A percentile compares a stretch with the other conserved stretches of the same genome.
Evolutionary conservation across 2,113 vertebrate genomes (phyloP).

Genomic region (Numenius arquata): DNA sequence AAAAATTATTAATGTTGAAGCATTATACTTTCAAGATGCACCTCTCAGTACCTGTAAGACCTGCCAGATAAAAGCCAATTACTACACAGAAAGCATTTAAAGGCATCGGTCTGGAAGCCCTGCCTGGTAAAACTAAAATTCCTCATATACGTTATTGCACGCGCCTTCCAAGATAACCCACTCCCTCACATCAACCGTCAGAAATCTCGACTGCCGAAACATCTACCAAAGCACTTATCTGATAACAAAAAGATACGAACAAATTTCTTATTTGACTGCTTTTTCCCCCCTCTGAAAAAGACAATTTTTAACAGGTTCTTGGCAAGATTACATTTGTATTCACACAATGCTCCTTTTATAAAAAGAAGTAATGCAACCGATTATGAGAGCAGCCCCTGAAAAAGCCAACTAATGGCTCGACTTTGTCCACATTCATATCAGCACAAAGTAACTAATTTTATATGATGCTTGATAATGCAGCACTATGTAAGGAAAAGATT

Average conservation of each 20-base stretch:
- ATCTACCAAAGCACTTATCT: background rate
- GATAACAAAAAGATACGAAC: background rate
- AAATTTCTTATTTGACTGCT: background rate
- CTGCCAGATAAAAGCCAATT: background rate
- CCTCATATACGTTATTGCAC: background rate
- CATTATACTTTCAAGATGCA: background rate
- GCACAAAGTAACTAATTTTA: conserved; percentile 25
- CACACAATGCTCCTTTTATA: background rate
- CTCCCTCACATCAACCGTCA: background rate
- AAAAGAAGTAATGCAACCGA: background rate
- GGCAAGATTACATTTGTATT: background rate
- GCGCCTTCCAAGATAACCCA: background rate
- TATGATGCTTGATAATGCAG: background rate
- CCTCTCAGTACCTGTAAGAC: background rate
- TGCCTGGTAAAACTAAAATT: background rate
- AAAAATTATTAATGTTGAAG: background rate
- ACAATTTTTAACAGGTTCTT: conserved; percentile 1
- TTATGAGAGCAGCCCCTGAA: background rate
- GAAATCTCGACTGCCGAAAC: conserved; percentile 11
- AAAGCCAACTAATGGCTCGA: background rate
- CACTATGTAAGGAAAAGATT: background rate
- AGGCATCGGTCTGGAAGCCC: background rate
- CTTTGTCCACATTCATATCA: background rate
- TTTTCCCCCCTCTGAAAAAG: background rate
- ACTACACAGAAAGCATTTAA: background rate